Evolutionary conservation across 2,888 invertebrate species (phyloP).

Genomic region (Protophormia terraenovae): DNA sequence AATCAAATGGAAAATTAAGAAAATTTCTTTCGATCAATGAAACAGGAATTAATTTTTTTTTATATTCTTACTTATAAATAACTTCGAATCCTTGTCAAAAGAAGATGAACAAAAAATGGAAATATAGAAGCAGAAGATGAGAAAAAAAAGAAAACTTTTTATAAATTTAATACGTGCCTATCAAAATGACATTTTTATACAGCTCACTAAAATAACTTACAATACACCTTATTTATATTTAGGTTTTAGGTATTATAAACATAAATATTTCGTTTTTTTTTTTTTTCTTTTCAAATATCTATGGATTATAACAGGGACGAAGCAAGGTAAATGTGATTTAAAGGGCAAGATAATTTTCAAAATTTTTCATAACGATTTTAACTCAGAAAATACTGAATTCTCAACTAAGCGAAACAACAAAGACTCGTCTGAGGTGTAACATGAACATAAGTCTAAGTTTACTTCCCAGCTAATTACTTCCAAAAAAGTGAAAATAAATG

Average conservation of each 20-base stretch:
- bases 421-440: too few relatives aligned
- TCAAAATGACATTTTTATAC: slow-evolving; percentile 67
- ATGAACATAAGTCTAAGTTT: too few relatives aligned
- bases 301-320: slow-evolving; percentile 14
- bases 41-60: slow-evolving; percentile 46
- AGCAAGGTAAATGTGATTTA: background rate
- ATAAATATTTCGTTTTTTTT: background rate
- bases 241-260: slow-evolving; percentile 11
- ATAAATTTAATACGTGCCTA: slow-evolving; percentile 67
- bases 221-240: slow-evolving; percentile 61
- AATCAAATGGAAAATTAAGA: slow-evolving; percentile 65
- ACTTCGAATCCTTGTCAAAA: slow-evolving; percentile 56
- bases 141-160: slow-evolving; percentile 4
- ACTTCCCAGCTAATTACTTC: too few relatives aligned
- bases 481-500: too few relatives aligned
- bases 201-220: slow-evolving; percentile 61
- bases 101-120: slow-evolving; percentile 38
- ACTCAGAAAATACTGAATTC: too few relatives aligned
- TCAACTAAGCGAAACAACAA: too few relatives aligned
- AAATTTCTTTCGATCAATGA: slow-evolving; percentile 60
- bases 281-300: slow-evolving; percentile 1
- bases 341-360: background rate
- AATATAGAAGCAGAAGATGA: background rate
- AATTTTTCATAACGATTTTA: too few relatives aligned
- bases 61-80: slow-evolving; percentile 57